Conservation (phyloP, 2,113 vertebrate species). For the Anarhynchus alexandrinus region DNA sequence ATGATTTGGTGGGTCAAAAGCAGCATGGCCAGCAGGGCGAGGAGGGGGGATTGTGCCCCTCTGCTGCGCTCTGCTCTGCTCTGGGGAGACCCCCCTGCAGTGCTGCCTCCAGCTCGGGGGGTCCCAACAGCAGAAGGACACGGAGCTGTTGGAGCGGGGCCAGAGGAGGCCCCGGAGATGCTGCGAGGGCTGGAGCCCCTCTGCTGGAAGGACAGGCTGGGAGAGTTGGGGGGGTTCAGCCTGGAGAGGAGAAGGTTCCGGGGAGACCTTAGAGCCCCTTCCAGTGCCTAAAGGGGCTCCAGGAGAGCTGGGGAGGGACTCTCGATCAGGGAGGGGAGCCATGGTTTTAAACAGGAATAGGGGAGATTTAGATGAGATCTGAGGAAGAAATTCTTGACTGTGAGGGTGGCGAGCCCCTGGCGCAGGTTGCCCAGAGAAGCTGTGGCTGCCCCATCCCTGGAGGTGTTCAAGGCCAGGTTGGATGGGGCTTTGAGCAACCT, state of each 20-base stretch:
- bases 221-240: not conserved
- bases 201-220: not conserved
- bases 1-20: not conserved
- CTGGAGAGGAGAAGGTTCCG: not conserved
- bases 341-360: not conserved
- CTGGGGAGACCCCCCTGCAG: no score
- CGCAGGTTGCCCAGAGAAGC: not conserved
- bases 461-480: not conserved
- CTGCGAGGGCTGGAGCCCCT: not conserved
- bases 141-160: not conserved
- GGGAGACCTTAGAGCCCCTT: no score
- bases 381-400: not conserved
- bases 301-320: no score
- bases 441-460: not conserved
- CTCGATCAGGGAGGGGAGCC: no score
- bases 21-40: not conserved
- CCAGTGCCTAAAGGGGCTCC: no score
- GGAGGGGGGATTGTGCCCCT: not conserved
- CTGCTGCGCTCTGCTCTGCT: no score
- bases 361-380: not conserved
- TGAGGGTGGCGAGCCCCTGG: not conserved
- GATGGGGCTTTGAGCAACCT: not conserved
- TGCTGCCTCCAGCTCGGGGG: not conserved
- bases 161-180: not conserved
- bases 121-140: not conserved